phyloP scores from a whole-genome alignment of 2,797 vertebrate species.

The Chelmon rostratus region DNA sequence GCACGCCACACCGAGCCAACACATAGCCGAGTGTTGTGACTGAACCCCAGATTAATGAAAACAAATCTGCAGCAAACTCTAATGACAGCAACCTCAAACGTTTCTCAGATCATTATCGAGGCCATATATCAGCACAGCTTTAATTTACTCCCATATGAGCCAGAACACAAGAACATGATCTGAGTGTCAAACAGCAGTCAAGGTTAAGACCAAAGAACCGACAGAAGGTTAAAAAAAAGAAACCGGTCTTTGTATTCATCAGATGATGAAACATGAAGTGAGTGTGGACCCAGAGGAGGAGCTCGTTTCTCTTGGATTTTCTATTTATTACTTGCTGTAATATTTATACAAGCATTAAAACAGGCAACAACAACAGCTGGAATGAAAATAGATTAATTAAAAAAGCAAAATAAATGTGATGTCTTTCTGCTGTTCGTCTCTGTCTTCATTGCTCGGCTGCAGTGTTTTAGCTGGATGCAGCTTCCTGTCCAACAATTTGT shows the following conservation, averaged over 20 bases:
- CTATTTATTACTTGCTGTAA: not conserved
- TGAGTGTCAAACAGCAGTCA: not conserved
- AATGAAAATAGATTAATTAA: constrained; percentile 6
- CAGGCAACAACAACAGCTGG: not conserved
- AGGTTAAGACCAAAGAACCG: not conserved
- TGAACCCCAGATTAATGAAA: constrained; percentile 1
- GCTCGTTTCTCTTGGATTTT: not conserved
- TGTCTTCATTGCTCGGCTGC: not conserved
- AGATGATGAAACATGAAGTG: not conserved
- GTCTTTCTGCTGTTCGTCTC: not conserved
- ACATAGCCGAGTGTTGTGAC: not conserved
- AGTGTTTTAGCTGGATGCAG: not conserved
- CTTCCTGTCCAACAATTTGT: not conserved
- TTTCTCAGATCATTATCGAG: constrained; percentile 5
- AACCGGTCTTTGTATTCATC: not conserved
- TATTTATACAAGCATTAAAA: not conserved
- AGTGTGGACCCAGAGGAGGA: not conserved
- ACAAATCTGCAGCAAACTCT: constrained; percentile 16
- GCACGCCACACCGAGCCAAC: not conserved
- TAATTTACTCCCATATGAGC: not conserved
- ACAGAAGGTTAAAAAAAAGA: not conserved
- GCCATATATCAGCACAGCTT: not conserved
- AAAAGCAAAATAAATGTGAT: not conserved
- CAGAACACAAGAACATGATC: not conserved
- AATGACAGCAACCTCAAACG: constrained; percentile 10